Evolutionary conservation across 1,140 invertebrate genomes (phyloP).

Genomic region (Schlechtendalia chinensis): DNA sequence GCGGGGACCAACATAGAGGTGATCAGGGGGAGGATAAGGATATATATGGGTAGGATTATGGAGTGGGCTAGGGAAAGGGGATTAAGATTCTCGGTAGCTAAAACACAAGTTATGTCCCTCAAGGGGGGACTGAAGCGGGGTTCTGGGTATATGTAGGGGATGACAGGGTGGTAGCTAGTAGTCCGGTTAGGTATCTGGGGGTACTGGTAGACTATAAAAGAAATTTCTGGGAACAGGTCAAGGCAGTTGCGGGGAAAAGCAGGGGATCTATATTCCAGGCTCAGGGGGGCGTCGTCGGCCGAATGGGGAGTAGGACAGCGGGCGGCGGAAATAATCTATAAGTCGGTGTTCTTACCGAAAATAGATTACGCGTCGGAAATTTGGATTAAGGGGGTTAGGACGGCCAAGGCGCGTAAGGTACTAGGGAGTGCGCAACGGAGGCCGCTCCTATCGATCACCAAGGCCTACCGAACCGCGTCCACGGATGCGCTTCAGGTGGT

Average conservation of each 20-base stretch:
- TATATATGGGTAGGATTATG: no score
- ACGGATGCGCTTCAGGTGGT: not conserved
- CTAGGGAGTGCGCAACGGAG: not conserved
- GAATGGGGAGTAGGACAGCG: not conserved
- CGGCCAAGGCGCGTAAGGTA: not conserved
- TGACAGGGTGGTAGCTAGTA: not conserved
- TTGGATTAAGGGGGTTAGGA: not conserved
- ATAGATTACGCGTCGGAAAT: not conserved
- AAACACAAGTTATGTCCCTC: no score
- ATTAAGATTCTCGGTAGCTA: no score
- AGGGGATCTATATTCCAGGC: not conserved
- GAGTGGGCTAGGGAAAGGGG: not conserved
- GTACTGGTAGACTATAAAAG: not conserved
- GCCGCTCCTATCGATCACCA: not conserved
- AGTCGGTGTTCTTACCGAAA: not conserved
- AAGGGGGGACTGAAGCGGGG: no score
- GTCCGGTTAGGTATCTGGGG: not conserved
- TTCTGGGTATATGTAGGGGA: not conserved
- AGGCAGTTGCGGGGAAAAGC: not conserved
- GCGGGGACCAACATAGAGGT: no score
- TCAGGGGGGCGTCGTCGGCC: not conserved
- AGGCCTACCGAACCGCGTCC: not conserved
- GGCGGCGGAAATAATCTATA: not conserved
- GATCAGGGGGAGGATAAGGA: no score
- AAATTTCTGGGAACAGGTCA: not conserved